These are phyloP conservation scores for Cyprinus carpio DNA, from an alignment of 2,113 vertebrate genomes.

Conservation along the genomic window DNA sequence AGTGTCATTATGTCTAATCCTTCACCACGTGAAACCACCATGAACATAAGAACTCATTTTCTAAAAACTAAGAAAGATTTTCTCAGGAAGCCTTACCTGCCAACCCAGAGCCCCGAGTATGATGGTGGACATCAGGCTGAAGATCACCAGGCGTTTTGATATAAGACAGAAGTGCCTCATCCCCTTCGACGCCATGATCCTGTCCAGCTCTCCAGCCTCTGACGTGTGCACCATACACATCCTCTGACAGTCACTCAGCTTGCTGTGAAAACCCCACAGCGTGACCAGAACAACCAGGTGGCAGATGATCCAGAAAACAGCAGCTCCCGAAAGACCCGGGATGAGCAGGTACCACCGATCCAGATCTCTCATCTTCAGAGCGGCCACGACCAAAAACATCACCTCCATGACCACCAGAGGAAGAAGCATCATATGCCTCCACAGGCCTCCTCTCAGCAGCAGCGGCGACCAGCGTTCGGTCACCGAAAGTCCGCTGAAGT, in stretches of 20 bases:
- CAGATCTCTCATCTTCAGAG: constrained; percentile 79
- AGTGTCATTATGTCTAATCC: no score
- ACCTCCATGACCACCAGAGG: constrained; percentile 82
- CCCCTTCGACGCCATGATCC: constrained; percentile 95
- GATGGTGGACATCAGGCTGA: constrained; percentile 84
- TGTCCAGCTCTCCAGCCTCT: constrained; percentile 85
- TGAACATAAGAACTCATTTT: not conserved
- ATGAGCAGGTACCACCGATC: constrained; percentile 89
- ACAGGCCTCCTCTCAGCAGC: constrained; percentile 81
- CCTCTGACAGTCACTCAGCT: constrained; percentile 91
- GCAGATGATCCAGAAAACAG: constrained; percentile 90
- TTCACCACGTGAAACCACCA: not conserved
- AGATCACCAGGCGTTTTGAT: constrained; percentile 87
- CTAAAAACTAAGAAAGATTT: not conserved
- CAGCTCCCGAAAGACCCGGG: constrained; percentile 83
- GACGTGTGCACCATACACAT: constrained; percentile 79
- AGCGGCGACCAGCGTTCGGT: constrained; percentile 94
- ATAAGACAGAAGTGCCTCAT: constrained; percentile 98
- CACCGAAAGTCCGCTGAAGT: constrained; percentile 94
- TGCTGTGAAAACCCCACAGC: constrained; percentile 94
- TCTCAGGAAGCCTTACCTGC: constrained; percentile 80
- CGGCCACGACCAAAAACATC: constrained; percentile 80
- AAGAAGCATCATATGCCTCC: constrained; percentile 85
- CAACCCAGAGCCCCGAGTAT: constrained; percentile 86
- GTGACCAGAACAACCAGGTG: constrained; percentile 92